Base-by-base conservation (phyloP, 2,888 invertebrate species). In the Drosophila recens region DNA sequence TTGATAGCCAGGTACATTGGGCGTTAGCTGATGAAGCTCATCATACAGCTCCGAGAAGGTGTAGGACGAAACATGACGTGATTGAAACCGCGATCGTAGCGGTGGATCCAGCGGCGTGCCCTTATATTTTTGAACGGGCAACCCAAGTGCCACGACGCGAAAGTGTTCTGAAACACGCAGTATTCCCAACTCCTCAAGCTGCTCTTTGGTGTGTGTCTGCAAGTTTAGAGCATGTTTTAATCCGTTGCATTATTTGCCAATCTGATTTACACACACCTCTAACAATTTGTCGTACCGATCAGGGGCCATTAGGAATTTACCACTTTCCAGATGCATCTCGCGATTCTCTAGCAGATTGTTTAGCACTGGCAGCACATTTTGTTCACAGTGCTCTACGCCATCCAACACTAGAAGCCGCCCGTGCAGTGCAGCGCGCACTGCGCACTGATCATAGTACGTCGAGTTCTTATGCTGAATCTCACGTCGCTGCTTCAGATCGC, bases 281-380 rank as follows among this genome's bases (percentile, higher is more conserved):
- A 98, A 92, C 15, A 99, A 93, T 91, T 97, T 97, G 90, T 99
- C 98, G 90, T 97, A 99, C 93, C 98, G 95, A 4, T 95, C 93
- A 9, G 98, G 96, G 0, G 98, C 96, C 91, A 99, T 96, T 42
- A 99, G 93, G 91, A 99, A 97, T 82, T 98, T 94, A 0, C 99
- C 99, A 93, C 99, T 99, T 93, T 99, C 99, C 70, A 99, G 94
- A 93, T 99, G 98, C 98, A 99, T 99, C 93, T 99, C 99, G 64
- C 99, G 94, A 93, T 99, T 99, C 93, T 99, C 99, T 59, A 99
- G 93, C 61, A 99, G 94, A 93, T 99, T 99, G 93, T 99, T 99
- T 43, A 99, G 93, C 52, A 99, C 97, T 38, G 99, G 99, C 69
- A 99, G 93, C 45, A 99, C 99, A 94, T 99, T 99, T 53, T 99